Conservation (phyloP, 2,888 invertebrate species). For the Drosophila mayaguana region DNA sequence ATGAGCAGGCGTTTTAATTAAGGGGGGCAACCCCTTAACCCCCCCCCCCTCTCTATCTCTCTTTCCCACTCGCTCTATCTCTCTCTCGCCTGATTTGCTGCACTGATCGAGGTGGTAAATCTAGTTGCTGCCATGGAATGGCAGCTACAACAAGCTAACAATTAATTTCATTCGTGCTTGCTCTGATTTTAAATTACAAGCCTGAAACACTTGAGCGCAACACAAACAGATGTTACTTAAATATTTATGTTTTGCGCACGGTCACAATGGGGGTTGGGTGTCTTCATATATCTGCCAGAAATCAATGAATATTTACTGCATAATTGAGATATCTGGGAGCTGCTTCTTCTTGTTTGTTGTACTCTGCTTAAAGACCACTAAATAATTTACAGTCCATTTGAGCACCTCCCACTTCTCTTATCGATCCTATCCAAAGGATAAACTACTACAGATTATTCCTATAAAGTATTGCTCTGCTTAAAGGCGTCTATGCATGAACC, state of each 20-base stretch:
- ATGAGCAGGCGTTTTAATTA: constrained; percentile 73
- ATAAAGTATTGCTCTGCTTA: neutral
- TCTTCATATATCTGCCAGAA: no score
- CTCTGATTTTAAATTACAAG: constrained; percentile 13
- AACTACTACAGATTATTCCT: no score
- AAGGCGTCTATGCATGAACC: neutral
- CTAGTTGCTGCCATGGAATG: neutral
- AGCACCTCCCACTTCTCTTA: no score
- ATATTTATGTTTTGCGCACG: neutral
- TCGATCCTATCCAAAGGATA: no score
- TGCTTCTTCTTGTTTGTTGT: neutral
- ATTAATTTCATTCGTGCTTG: constrained; percentile 8
- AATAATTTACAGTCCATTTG: no score
- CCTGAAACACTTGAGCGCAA: neutral
- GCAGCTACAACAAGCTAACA: neutral
- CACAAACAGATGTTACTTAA: neutral
- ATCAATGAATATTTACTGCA: neutral
- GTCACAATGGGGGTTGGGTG: neutral
- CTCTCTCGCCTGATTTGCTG: neutral
- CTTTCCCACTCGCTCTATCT: no score
- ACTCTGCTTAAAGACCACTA: neutral
- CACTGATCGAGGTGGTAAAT: constrained; percentile 30
- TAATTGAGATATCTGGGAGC: neutral
- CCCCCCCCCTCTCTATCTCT: neutral
- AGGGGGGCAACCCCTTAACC: no score